Evolutionary conservation across 2,113 vertebrate genomes (phyloP).

Genomic region (Micronisus gabar): DNA sequence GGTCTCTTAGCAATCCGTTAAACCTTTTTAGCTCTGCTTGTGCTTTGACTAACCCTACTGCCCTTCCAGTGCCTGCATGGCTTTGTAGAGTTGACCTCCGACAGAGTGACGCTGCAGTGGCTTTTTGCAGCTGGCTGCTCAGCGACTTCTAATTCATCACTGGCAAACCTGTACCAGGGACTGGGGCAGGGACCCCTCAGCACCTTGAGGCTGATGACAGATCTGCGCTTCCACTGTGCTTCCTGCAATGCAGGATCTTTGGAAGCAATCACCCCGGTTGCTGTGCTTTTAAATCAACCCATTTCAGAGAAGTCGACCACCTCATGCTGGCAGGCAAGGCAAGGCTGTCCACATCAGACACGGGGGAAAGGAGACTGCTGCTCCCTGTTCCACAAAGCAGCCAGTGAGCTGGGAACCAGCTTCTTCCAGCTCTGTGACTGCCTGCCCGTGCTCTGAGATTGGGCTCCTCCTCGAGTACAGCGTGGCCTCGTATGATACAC

Average conservation of each 20-base stretch:
- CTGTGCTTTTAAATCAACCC: background rate
- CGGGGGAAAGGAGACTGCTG: accelerated
- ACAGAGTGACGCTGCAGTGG: background rate
- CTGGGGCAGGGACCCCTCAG: background rate
- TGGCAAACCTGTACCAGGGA: background rate
- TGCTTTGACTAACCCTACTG: background rate
- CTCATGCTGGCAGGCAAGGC: background rate
- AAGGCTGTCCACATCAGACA: background rate
- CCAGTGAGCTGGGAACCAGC: background rate
- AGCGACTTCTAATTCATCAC: background rate
- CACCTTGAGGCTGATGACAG: background rate
- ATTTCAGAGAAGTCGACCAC: background rate
- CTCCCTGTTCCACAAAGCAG: background rate
- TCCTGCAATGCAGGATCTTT: background rate
- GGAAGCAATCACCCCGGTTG: background rate
- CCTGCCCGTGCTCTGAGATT: background rate
- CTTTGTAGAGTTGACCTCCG: background rate
- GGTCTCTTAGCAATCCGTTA: background rate
- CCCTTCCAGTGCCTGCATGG: background rate
- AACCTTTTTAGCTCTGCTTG: background rate
- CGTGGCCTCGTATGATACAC: accelerated
- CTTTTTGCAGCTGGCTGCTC: background rate
- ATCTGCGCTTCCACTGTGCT: background rate
- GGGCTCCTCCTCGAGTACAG: background rate
- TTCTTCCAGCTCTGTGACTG: background rate